Conservation (phyloP, 2,888 invertebrate genomes). For the Apamea monoglypha region DNA sequence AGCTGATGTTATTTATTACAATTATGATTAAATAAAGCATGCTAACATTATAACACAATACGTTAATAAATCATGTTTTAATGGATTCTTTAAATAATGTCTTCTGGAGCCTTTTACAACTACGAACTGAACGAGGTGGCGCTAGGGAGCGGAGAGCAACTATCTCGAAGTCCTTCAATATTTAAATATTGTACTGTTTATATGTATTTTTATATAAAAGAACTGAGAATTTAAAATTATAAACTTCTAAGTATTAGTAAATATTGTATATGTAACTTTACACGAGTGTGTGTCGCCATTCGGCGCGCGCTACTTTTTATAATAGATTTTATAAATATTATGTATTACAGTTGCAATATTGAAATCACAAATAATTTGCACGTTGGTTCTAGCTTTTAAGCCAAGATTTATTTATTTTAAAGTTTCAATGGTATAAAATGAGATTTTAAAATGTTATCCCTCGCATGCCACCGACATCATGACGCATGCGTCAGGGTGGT, state of each 20-base stretch:
- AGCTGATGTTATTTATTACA: slow-evolving; percentile 49
- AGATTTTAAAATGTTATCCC: slow-evolving; percentile 47
- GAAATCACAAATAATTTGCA: slow-evolving; percentile 56
- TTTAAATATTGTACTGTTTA: slow-evolving; percentile 62
- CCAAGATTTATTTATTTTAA: slow-evolving; percentile 30
- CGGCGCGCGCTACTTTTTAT: slow-evolving; percentile 58
- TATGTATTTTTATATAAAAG: slow-evolving; percentile 73
- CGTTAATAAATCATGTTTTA: slow-evolving; percentile 20
- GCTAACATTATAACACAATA: slow-evolving; percentile 6
- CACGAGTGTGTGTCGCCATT: slow-evolving; percentile 40
- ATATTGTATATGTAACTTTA: slow-evolving; percentile 68
- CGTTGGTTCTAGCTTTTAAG: slow-evolving; percentile 48
- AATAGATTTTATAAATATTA: slow-evolving; percentile 64
- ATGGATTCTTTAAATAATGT: slow-evolving; percentile 19
- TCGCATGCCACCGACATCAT: slow-evolving; percentile 9
- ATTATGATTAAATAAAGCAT: slow-evolving; percentile 12
- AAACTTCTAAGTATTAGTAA: slow-evolving; percentile 66
- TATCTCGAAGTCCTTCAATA: slow-evolving; percentile 26
- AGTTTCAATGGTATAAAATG: slow-evolving; percentile 31
- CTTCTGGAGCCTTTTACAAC: slow-evolving; percentile 32
- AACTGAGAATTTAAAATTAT: slow-evolving; percentile 71
- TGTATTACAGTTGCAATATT: slow-evolving; percentile 56
- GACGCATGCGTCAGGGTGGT: slow-evolving; percentile 25
- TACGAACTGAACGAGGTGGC: slow-evolving; percentile 4
- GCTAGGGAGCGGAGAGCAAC: slow-evolving; percentile 7